Percentiles rank a stretch among this genome's conserved stretches.
Evolutionary conservation across 2,113 vertebrate genomes (phyloP).

Genomic region (Paraplagusia blochii): DNA sequence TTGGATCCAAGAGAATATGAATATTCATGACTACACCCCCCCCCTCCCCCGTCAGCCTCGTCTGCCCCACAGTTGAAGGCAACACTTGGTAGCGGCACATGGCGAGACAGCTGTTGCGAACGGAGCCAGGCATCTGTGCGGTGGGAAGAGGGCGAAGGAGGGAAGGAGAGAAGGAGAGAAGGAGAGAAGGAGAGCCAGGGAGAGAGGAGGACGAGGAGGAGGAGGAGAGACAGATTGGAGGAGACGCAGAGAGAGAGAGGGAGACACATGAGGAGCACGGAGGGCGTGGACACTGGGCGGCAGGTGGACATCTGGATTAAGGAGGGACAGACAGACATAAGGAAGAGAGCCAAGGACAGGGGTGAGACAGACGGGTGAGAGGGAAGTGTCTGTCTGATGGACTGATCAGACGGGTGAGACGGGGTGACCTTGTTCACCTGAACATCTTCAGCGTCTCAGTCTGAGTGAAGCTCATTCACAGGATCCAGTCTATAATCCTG

Average conservation of each 20-base stretch:
- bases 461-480: too few relatives aligned
- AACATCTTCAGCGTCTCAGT: too few relatives aligned
- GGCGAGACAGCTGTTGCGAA: conserved; percentile 81
- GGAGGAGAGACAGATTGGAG: conserved; percentile 45
- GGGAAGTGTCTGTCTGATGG: conserved; percentile 53
- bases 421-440: too few relatives aligned
- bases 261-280: conserved; percentile 5
- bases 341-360: conserved; percentile 59
- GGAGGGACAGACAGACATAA: conserved; percentile 62
- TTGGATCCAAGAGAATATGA: conserved; percentile 72
- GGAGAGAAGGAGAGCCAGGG: conserved; percentile 10
- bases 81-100: conserved; percentile 84
- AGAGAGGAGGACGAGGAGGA: conserved; percentile 20
- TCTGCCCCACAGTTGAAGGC: conserved; percentile 62
- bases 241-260: conserved; percentile 4
- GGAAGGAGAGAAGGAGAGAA: conserved; percentile 17
- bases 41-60: conserved; percentile 31
- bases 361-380: conserved; percentile 60
- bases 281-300: not conserved
- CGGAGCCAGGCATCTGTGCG: conserved; percentile 80
- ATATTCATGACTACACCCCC: conserved; percentile 76
- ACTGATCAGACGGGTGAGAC: conserved; percentile 17
- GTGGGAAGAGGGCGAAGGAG: conserved; percentile 58
- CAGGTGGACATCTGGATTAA: conserved; percentile 45
- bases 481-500: too few relatives aligned